phyloP scores from a whole-genome alignment of 2,113 vertebrate species.

The Mastomys coucha region DNA sequence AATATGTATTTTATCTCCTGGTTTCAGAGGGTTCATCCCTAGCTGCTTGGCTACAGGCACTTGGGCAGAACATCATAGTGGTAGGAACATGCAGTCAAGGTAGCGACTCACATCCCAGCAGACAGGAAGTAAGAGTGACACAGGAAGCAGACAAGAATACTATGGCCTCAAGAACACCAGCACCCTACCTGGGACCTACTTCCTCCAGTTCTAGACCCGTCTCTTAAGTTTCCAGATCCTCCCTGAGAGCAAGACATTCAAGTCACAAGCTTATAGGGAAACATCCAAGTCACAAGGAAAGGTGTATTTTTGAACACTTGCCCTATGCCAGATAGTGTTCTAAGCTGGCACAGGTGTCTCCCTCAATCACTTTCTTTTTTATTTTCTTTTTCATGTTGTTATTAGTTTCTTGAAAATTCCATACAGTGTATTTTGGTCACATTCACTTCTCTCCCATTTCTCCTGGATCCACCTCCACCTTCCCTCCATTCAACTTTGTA shows the following conservation, averaged over 20 bases:
- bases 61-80: no score
- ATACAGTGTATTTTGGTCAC: neutral
- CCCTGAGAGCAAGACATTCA: neutral
- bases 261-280: neutral
- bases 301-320: neutral
- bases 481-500: neutral
- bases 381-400: neutral
- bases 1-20: neutral
- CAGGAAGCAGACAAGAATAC: neutral
- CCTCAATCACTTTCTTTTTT: neutral
- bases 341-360: neutral
- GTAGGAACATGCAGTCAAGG: no score
- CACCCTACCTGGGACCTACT: neutral
- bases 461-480: neutral
- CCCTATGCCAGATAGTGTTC: neutral
- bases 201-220: neutral
- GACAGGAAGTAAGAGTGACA: neutral
- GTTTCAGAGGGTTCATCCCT: neutral
- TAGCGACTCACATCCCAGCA: neutral
- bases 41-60: neutral
- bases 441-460: neutral
- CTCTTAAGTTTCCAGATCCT: no score
- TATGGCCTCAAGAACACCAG: no score
- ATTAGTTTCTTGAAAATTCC: neutral
- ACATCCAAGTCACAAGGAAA: neutral